phyloP scores from a whole-genome alignment of 2,113 vertebrate genomes.

The Alethe diademata region DNA sequence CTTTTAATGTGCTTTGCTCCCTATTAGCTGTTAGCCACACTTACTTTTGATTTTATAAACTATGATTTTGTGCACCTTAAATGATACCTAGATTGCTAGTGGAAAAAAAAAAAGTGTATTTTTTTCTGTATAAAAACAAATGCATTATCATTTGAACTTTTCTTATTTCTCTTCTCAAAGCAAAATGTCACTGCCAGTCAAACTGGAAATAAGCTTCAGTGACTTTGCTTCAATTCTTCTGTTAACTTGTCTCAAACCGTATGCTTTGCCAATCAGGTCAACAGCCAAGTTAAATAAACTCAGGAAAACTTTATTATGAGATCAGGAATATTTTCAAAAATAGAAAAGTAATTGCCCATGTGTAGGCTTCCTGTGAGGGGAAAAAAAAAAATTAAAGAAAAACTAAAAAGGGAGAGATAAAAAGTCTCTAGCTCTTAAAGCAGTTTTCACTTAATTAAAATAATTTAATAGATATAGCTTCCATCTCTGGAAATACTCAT shows the following conservation, averaged over 20 bases:
- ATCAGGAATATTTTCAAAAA: neutral
- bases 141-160: neutral
- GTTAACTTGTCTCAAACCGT: neutral
- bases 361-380: neutral
- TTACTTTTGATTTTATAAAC: neutral
- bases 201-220: neutral
- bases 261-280: neutral
- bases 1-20: neutral
- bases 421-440: neutral
- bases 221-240: neutral
- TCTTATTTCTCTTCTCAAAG: neutral
- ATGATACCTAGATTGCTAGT: neutral
- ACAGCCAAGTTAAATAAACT: neutral
- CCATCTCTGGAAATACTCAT: constrained; percentile 7
- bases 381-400: neutral
- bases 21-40: neutral
- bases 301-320: neutral
- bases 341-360: neutral
- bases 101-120: fast-evolving
- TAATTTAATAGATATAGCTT: constrained; percentile 15
- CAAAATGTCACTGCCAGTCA: neutral
- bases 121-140: neutral
- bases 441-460: constrained; percentile 36
- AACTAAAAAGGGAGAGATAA: neutral
- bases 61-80: neutral